Base-by-base conservation (phyloP, 2,888 invertebrate species). In the Magallana nippona region DNA sequence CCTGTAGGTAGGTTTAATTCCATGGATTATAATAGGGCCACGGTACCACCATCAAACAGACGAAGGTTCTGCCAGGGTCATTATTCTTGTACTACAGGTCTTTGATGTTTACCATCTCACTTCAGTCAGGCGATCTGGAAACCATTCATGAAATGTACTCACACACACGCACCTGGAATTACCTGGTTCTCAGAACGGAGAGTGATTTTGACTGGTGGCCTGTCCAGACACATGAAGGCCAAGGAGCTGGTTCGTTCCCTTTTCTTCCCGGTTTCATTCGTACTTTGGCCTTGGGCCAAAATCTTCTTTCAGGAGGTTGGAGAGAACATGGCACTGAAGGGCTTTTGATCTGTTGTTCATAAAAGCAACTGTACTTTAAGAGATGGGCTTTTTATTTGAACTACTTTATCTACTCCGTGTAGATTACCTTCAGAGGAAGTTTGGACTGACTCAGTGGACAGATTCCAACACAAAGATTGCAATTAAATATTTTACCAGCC, bases 41-140 rank as follows among this genome's bases (percentile, higher is more conserved):
- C 15, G 32, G 71, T 71, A 44, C 44, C 44, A 44, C 44, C 44
- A 44, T 71, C 32, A 32, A 32, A 71, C 13, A 32, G 22, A 32
- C 17, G 71, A 11, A 27, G 32, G 71, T 2, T 71, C 27, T 27
- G 13, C 3, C 71, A 15, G 32, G 71, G 32, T 32, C 32, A 1
- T n/a, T 15, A 8, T 15, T 60, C 8, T 71, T 32, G 71, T 27
- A 32, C 71, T 71, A 32, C 15, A 27, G 2, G 15, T 27, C 71
- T 71, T 71, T 71, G 71, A 71, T 27, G 71, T 71, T 71, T 3
- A 13, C 27, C 32, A 71, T 71, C 71, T 71, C 71, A 11, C 44
- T 44, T 8, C 2, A 44, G 44, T 71, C 27, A 27, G 22, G 27
- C 27, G 15, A 71, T 71, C 71, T 32, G 22, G 71, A 71, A 71